A percentile compares a stretch with the other conserved stretches of the same genome.
Evolutionary conservation across 2,797 vertebrate species (phyloP).

Genomic region (Sparidentex hasta): DNA sequence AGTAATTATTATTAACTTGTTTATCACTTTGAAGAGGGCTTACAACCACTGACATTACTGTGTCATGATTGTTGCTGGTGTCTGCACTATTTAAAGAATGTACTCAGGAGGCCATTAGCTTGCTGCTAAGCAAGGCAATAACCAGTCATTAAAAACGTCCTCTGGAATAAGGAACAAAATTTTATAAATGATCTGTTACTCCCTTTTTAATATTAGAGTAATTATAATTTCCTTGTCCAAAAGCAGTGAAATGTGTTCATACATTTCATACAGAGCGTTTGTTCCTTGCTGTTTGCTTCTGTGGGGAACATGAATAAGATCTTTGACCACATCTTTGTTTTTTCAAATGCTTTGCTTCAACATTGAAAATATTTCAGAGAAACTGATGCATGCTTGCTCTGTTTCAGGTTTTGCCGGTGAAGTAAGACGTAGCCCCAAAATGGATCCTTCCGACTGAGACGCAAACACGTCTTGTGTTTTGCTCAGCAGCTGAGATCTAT

Average conservation of each 20-base stretch:
- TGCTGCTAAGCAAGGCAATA: slow-evolving; percentile 25
- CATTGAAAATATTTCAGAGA: slow-evolving; percentile 6
- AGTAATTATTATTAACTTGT: neutral
- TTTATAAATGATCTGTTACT: neutral
- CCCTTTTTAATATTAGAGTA: neutral
- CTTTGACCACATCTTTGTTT: slow-evolving; percentile 18
- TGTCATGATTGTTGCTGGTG: slow-evolving; percentile 1
- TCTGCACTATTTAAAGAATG: slow-evolving; percentile 19
- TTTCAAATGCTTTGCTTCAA: slow-evolving; percentile 9
- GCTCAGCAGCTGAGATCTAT: slow-evolving; percentile 88
- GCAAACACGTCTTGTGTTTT: slow-evolving; percentile 88
- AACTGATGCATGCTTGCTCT: slow-evolving; percentile 56
- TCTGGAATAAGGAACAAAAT: slow-evolving; percentile 23
- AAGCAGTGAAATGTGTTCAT: neutral
- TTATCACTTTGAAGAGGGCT: neutral
- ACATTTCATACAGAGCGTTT: neutral
- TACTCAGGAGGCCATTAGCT: slow-evolving; percentile 47
- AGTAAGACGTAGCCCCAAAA: slow-evolving; percentile 89
- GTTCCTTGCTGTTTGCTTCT: neutral
- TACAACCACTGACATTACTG: neutral
- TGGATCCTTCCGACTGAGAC: slow-evolving; percentile 89
- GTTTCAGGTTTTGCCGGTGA: slow-evolving; percentile 91
- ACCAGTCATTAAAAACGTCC: slow-evolving; percentile 37
- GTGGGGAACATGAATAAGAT: neutral
- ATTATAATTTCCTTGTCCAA: neutral